Evolutionary conservation across 1,140 invertebrate species (phyloP).

Genomic region (Dendrolimus kikuchii): DNA sequence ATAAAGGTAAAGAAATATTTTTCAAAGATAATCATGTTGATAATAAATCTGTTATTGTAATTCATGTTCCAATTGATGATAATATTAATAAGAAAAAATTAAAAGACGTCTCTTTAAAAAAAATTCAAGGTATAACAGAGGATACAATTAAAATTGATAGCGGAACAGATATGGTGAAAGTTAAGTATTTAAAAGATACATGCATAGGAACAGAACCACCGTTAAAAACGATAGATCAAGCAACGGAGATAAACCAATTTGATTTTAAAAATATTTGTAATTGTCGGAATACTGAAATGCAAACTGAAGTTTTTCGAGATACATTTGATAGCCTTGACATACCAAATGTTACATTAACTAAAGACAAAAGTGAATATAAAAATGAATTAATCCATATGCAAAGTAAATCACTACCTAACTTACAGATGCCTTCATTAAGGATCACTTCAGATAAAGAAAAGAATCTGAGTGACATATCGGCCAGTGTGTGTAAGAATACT

Average conservation of each 20-base stretch:
- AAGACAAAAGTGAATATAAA: slow-evolving; percentile 41
- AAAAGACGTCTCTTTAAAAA: neutral
- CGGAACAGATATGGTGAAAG: slow-evolving; percentile 18
- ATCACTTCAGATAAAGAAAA: slow-evolving; percentile 20
- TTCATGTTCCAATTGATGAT: slow-evolving; percentile 39
- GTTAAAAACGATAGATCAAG: slow-evolving; percentile 23
- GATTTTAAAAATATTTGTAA: slow-evolving; percentile 14
- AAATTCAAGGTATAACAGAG: neutral
- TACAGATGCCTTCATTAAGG: slow-evolving; percentile 28
- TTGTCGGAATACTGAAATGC: slow-evolving; percentile 16
- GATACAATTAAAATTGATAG: slow-evolving; percentile 16
- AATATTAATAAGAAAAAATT: slow-evolving; percentile 20
- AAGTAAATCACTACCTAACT: slow-evolving; percentile 37
- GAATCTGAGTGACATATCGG: slow-evolving; percentile 18
- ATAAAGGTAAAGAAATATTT: slow-evolving; percentile 20
- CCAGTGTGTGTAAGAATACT: slow-evolving; percentile 22
- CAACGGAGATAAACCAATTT: slow-evolving; percentile 30
- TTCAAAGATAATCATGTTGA: slow-evolving; percentile 27
- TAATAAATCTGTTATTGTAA: slow-evolving; percentile 27
- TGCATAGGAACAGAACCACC: slow-evolving; percentile 28
- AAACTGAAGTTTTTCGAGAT: slow-evolving; percentile 22
- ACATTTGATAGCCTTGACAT: slow-evolving; percentile 55
- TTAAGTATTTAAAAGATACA: slow-evolving; percentile 21
- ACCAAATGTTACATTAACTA: slow-evolving; percentile 57
- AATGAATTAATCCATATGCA: slow-evolving; percentile 30